Base-by-base conservation (phyloP, 2,113 vertebrate genomes). In the Willisornis vidua region DNA sequence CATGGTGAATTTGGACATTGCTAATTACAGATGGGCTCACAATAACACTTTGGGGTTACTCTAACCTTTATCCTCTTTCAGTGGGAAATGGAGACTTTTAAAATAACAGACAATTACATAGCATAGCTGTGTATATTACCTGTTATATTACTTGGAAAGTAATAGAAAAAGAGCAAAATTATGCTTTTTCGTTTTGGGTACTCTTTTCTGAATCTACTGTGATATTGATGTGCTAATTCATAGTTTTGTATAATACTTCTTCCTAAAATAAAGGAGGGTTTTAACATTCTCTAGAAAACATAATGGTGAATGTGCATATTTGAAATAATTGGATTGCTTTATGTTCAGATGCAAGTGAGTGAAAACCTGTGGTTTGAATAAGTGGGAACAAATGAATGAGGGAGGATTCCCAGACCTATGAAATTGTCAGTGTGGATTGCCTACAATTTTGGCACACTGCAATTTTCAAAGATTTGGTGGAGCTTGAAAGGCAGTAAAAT, bases 321-420 rank as follows among this genome's bases (percentile, higher is more conserved):
- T 86, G 49, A 88, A 91, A 77, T 77, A 83, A 49, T 71, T 59
- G 51, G 51, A 71, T 73, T 93, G 33, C 55, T 80, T 74, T 91
- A 28, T 86, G 59, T 71, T 91, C 51, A 24, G 28, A 54, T 39
- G 19, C 43, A 62, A 87, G 67, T 55, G 87, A 87, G 49, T 81
- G 81, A 93, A 86, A 90, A 91, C 77, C 85, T 76, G 35, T 79
- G 48, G 65, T 92, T 94, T 93, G 61, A 80, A 5, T 67, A 89
- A 91, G 35, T 85, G 58, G 52, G 41, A 94, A 76, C 37, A 72
- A 85, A 79, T 83, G 82, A 93, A 37, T 26, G 39, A 87, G 71
- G 85, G 74, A 94, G 84, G 77, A 85, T 85, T 87, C 71, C 74
- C 41, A 91, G 87, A 67, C 70, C 73, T 87, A 61, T 68, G 89